phyloP scores from a whole-genome alignment of 2,113 vertebrate species.

The Podarcis raffonei region DNA sequence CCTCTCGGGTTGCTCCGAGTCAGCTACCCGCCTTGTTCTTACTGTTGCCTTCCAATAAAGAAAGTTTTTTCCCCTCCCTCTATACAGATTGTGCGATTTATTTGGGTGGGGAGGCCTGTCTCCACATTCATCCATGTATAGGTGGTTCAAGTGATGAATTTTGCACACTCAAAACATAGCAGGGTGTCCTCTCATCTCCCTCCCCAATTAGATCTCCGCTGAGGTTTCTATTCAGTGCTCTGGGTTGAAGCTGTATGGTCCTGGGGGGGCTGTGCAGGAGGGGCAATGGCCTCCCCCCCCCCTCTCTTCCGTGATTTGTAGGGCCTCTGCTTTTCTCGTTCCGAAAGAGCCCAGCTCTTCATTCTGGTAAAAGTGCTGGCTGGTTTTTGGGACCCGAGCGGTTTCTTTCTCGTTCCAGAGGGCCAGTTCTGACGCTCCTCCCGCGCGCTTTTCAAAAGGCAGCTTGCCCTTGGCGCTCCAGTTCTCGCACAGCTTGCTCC shows the following conservation, averaged over 20 bases:
- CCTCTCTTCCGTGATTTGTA: no score
- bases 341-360: no score
- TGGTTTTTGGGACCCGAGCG: no score
- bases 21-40: slow-evolving; percentile 70
- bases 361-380: no score
- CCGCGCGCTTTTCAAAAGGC: no score
- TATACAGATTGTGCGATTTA: background rate
- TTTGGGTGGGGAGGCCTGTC: background rate
- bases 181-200: no score
- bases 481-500: slow-evolving; percentile 73
- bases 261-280: background rate
- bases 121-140: background rate
- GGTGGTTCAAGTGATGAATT: no score
- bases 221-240: background rate
- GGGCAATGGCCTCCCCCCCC: background rate
- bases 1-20: background rate
- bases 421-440: background rate
- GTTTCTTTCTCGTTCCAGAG: background rate
- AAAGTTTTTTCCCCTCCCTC: slow-evolving; percentile 46
- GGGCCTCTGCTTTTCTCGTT: no score
- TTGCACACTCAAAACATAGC: no score
- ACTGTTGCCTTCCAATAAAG: slow-evolving; percentile 80
- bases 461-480: slow-evolving; percentile 36
- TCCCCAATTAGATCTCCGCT: background rate
- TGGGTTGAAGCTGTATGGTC: background rate